These are phyloP conservation scores for Echinometra lucunter DNA, from an alignment of 53 echinoderm and acorn worm genomes.

Conservation along the genomic window DNA sequence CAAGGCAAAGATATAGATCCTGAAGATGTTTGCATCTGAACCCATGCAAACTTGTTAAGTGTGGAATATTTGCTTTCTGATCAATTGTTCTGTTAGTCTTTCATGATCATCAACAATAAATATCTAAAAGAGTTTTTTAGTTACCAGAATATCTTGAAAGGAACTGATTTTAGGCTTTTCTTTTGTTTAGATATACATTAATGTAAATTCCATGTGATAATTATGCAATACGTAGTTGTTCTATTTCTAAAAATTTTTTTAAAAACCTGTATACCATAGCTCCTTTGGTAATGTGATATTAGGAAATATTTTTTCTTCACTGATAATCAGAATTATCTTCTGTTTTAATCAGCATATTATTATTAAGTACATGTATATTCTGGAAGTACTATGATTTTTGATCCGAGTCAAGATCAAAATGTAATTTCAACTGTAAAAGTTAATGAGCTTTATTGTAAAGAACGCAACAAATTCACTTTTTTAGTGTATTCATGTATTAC, in stretches of 20 bases:
- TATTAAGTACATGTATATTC: background rate
- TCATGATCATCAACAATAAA: background rate
- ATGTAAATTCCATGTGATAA: background rate
- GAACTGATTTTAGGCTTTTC: background rate
- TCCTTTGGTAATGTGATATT: background rate
- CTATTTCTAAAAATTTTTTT: too few relatives aligned
- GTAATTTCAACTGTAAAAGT: background rate
- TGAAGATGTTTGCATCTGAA: background rate
- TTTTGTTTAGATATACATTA: background rate
- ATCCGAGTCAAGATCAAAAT: background rate
- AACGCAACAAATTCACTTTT: too few relatives aligned
- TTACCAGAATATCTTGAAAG: background rate
- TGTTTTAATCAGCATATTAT: background rate
- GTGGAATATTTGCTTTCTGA: background rate
- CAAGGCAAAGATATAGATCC: background rate
- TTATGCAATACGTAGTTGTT: background rate
- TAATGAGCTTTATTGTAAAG: background rate
- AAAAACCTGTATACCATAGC: background rate
- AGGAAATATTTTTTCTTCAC: background rate
- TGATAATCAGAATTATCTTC: background rate
- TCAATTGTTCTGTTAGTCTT: background rate
- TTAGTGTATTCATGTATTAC: too few relatives aligned
- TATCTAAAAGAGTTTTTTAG: background rate
- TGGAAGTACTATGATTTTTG: constrained; percentile 39
- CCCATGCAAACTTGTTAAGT: background rate